These are phyloP conservation scores for Macroglossus sobrinus DNA, from an alignment of 2,113 vertebrate genomes.

Conservation along the genomic window DNA sequence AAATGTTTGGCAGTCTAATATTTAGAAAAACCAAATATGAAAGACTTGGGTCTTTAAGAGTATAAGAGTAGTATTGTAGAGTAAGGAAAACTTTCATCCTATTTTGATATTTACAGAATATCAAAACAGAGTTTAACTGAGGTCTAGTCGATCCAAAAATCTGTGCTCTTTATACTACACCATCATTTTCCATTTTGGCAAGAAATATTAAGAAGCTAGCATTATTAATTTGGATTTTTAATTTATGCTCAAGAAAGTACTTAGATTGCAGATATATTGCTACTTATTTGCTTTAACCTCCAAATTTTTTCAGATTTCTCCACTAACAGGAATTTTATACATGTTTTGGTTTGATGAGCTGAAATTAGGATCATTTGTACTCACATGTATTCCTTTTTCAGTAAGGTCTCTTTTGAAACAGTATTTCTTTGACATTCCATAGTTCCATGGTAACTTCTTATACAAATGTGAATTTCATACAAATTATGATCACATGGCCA, in stretches of 20 bases:
- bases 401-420: neutral
- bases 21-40: slow-evolving; percentile 10
- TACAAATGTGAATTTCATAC: slow-evolving; percentile 4
- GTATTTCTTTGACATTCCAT: neutral
- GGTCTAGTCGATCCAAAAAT: neutral
- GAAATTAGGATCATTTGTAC: neutral
- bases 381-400: slow-evolving; percentile 12
- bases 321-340: neutral
- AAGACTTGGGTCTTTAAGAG: neutral
- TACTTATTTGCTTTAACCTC: neutral
- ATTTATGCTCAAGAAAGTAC: neutral
- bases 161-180: neutral
- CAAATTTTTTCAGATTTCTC: neutral
- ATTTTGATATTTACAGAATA: neutral
- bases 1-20: neutral
- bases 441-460: neutral
- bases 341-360: slow-evolving; percentile 21
- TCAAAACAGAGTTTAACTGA: neutral
- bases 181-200: neutral
- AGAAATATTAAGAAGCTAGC: slow-evolving; percentile 14
- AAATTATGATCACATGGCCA: neutral
- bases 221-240: neutral
- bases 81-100: neutral
- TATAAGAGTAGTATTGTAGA: neutral
- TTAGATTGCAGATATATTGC: neutral